phyloP scores from a whole-genome alignment of 2,888 invertebrate species.

The Rosalia funebris region DNA sequence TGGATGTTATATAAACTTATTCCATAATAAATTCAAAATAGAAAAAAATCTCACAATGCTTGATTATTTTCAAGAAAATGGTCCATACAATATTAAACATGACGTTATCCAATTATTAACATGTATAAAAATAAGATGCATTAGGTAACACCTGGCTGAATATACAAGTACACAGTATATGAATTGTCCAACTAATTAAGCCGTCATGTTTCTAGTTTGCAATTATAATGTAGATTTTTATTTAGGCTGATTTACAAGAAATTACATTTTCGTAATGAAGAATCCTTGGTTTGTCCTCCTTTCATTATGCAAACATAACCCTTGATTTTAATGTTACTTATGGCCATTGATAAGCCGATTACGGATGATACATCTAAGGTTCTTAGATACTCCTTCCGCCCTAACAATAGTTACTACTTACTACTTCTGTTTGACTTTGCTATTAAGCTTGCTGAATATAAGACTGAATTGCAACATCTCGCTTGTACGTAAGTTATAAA shows the following conservation, averaged over 20 bases:
- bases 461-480: slow-evolving; percentile 24
- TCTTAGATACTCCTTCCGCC: slow-evolving; percentile 49
- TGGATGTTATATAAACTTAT: no score
- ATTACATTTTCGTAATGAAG: neutral
- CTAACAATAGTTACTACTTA: slow-evolving; percentile 46
- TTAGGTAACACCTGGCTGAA: no score
- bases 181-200: no score
- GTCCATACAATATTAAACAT: no score
- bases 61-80: no score
- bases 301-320: slow-evolving; percentile 37
- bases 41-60: no score
- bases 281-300: slow-evolving; percentile 23
- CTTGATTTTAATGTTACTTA: slow-evolving; percentile 52
- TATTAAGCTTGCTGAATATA: slow-evolving; percentile 41
- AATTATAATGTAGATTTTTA: no score
- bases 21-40: no score
- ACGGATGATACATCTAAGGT: slow-evolving; percentile 52
- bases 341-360: slow-evolving; percentile 54
- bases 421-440: slow-evolving; percentile 49
- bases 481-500: slow-evolving; percentile 17
- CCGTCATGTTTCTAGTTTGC: no score
- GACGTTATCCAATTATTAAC: no score
- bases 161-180: no score
- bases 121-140: no score
- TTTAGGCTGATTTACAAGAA: neutral